Evolutionary conservation across 2,113 vertebrate genomes (phyloP).

Genomic region (Xyliphius kryptos): DNA sequence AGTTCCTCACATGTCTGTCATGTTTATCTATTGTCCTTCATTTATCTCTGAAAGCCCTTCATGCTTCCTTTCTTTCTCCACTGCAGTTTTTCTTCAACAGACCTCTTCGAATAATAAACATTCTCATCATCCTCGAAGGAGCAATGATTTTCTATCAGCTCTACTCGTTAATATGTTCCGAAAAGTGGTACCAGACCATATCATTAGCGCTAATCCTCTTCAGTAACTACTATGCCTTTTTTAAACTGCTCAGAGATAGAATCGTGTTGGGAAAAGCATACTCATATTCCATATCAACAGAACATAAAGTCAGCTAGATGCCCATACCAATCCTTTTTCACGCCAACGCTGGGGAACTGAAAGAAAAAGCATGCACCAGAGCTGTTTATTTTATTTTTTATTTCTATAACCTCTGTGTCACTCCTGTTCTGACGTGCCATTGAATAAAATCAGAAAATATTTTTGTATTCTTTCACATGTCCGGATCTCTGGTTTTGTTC

Average conservation of each 20-base stretch:
- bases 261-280: conserved; percentile 95
- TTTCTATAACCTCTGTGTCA: conserved; percentile 87
- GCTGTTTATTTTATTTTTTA: conserved; percentile 95
- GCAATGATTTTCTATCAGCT: conserved; percentile 96
- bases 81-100: conserved; percentile 97
- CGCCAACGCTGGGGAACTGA: conserved; percentile 28
- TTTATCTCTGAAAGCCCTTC: too few relatives aligned
- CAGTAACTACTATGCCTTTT: conserved; percentile 98
- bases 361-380: conserved; percentile 64
- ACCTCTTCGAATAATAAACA: conserved; percentile 93
- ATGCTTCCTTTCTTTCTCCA: conserved; percentile 25
- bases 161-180: conserved; percentile 87
- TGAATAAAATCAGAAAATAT: conserved; percentile 87
- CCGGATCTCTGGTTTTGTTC: conserved; percentile 32
- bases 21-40: too few relatives aligned
- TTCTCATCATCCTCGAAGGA: conserved; percentile 89
- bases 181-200: conserved; percentile 98
- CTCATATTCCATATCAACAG: conserved; percentile 77
- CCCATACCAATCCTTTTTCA: conserved; percentile 34
- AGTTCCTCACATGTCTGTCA: too few relatives aligned
- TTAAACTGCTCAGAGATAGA: conserved; percentile 94
- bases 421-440: conserved; percentile 81
- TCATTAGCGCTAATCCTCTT: conserved; percentile 95
- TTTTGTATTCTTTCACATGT: conserved; percentile 84
- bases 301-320: conserved; percentile 83